Conservation (phyloP, 1,140 invertebrate species). For the Cotesia chilonis region DNA sequence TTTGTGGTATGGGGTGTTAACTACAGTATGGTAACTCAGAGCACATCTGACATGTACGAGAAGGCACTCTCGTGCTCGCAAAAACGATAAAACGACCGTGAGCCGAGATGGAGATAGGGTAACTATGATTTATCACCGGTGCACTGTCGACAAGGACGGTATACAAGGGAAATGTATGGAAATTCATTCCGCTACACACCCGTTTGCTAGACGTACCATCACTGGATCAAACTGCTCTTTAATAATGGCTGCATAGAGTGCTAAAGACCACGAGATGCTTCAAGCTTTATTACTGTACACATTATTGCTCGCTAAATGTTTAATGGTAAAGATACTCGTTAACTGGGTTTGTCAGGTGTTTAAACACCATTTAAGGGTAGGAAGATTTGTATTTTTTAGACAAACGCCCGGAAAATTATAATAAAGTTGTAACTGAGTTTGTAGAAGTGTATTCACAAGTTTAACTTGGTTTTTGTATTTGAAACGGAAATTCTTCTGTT, state of each 20-base stretch:
- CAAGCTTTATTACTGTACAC: neutral
- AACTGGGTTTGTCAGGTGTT: too few species aligned
- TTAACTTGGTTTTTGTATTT: too few species aligned
- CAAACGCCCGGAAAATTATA: too few species aligned
- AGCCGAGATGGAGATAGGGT: conserved; percentile 17
- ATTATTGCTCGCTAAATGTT: too few species aligned
- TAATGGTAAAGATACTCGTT: too few species aligned
- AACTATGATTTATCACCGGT: conserved; percentile 44
- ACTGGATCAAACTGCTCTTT: conserved; percentile 40
- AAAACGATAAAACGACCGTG: conserved; percentile 7
- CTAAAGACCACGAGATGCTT: neutral
- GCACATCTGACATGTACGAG: conserved; percentile 14
- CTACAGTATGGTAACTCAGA: conserved; percentile 1
- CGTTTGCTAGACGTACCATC: neutral
- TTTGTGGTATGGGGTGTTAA: neutral
- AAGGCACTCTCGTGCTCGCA: neutral
- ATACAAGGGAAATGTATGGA: conserved; percentile 44
- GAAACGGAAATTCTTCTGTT: too few species aligned
- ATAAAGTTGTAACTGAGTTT: too few species aligned
- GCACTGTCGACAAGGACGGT: conserved; percentile 29
- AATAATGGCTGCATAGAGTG: conserved; percentile 26
- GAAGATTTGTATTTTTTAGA: too few species aligned
- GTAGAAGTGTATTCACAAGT: too few species aligned
- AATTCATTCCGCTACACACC: conserved; percentile 42
- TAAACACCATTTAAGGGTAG: too few species aligned